Base-by-base conservation (phyloP, 2,888 invertebrate species). In the Drosophila macrothrix region DNA sequence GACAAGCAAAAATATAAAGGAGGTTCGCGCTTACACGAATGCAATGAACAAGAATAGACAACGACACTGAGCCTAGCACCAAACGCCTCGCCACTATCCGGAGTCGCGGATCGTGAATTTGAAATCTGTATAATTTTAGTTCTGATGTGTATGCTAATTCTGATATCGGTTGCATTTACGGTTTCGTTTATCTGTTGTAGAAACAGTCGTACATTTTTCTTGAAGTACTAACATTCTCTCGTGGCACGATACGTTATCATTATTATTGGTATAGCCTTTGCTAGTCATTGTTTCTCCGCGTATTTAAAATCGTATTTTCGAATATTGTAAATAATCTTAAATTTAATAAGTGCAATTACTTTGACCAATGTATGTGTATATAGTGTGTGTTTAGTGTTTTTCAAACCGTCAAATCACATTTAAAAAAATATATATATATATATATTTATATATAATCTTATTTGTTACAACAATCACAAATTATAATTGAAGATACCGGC, bases 21-120 rank as follows among this genome's bases (percentile, higher is more conserved):
- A 67, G 53, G 49, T 28, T 77, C 65, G 60, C 61, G 59, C 56
- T 67, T 35, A 31, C 58, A 55, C 59, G 71, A 66, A 60, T 46
- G 59, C 25, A 39, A 59, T 46, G 49, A 16, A 67, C 60, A 52
- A 61, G 76, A 58, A 49, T 66, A 77, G 62, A 80, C 58, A 67
- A 50, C 61, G 67, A 56, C 28, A 53, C 41, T 37, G 25, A 39
- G 59, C 31, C 31, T 10, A 66, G 33, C 55, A 72, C 29, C 55
- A 54, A 41, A 37, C 41, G 61, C 25, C 46, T 49, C 37, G 55
- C 49, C 54, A 71, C 54, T 25, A 39, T 22, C 31, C 37, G 39
- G 52, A 62, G 22, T 46, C 68, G 59, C 69, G 83, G 64, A 82
- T 62, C 65, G 67, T 70, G 66, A 82, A 70, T 55, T 59, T 59